Evolutionary conservation across 1,140 invertebrate species (phyloP), one percentile per base, ranked within the genome.

Genomic region (Idris sp.): DNA sequence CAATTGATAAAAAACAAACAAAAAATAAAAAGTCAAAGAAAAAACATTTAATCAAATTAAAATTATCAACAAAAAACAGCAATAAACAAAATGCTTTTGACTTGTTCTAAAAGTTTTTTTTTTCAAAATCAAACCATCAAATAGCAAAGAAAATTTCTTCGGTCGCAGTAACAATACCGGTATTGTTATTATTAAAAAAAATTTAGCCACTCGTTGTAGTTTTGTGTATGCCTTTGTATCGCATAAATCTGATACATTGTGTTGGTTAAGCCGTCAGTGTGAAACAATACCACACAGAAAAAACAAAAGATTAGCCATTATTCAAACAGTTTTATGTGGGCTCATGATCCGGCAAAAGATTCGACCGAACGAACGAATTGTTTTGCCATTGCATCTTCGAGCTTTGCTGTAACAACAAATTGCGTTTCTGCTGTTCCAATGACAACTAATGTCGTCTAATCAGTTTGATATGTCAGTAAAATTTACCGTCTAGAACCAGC

Each of bases 221-320:
- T 61, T 71, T 11, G 26, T 54, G 56, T n/a, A n/a, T 61, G 67
- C 25, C 46, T 62, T 40, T 56, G 49, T 72, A 56, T 62, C 18
- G 31, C 35, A 35, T 62, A 72, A 62, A 56, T 72, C 58, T 46
- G 38, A 44, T 28, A 36, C 65, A 59, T 59, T 53, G 65, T 69
- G 35, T 59, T 59, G 44, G 53, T 69, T 69, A 69, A 69, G 53
- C 38, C 54, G 65, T 64, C 68, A 64, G 35, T 18, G 30, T 44
- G 35, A 53, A 73, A 58, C 68, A 73, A 73, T 58, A 44, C 65
- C 53, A 28, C 54, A 14, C 33, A 35, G 10, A 19, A 73, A 58
- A 64, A 64, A 65, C 41, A 58, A 58, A 64, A 73, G 49, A 73
- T 73, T 61, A 64, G 51, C 41, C 36, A 64, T 72, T 64, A 73